Base-by-base conservation (phyloP, 2,888 invertebrate genomes). In the Mechanitis messenoides region DNA sequence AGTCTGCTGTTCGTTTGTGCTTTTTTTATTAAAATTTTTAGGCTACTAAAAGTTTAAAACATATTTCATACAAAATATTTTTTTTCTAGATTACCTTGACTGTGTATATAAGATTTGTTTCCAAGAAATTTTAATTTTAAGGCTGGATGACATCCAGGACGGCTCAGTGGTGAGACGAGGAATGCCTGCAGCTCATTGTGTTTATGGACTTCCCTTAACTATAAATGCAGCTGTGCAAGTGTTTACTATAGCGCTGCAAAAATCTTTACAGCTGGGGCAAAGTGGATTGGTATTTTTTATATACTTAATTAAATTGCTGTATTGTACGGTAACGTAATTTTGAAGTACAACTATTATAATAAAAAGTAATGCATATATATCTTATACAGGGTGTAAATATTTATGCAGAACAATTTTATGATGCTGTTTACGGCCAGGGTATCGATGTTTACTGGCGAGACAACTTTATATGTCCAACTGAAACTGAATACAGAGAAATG, bases 181-280 rank as follows among this genome's bases (percentile, higher is more conserved):
- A 12, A 33, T 62, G 45, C 68, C 68, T 2, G 96, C 64, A 2
- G 63, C 65, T 3, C 68, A 68, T 28, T 53, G 47, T 6, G 61
- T 68, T 6, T 68, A 58, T 42, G 66, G 66, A 3, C 20, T 65
- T 20, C 66, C 63, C 0, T 45, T 68, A 1, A 68, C 68, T 2
- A 33, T 68, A n/a, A 66, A 63, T 35, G 58, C 63, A 0, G 46
- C 54, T 35, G 20, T 59, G 1, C 60, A 63, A 33, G 47, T 61
- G 2, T 5, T 61, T 6, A 31, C 12, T 1, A 33, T 62, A 9
- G 46, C 53, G 7, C 31, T 62, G 2, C 9, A 59, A 33, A 62
- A 62, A 42, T 11, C 58, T 7, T 12, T 62, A 45, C 1, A 45
- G n/a, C 9, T 65, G 3, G 7, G 3, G n/a, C 47, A 12, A 6